phyloP scores from a whole-genome alignment of 2,797 vertebrate genomes.

The Gymnoscopelus braueri region DNA sequence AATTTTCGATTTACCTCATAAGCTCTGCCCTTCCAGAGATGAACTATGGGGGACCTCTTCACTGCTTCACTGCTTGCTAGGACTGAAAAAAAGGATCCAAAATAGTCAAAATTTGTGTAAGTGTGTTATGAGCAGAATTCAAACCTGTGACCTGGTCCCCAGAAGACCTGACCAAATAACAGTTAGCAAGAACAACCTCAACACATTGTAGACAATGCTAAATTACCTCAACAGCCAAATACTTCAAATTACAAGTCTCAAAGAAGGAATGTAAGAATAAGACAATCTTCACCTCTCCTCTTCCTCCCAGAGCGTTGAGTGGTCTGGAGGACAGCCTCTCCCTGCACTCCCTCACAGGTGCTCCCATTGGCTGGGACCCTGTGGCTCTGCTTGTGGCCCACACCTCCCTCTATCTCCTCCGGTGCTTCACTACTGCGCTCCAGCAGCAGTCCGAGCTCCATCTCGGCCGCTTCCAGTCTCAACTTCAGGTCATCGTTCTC shows the following conservation, averaged over 20 bases:
- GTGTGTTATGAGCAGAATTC: not conserved
- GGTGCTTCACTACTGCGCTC: slow-evolving; percentile 20
- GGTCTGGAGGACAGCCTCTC: slow-evolving; percentile 18
- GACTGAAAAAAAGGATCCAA: slow-evolving; percentile 26
- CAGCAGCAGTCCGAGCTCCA: slow-evolving; percentile 56
- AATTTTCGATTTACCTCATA: slow-evolving; percentile 53
- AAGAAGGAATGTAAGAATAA: not conserved
- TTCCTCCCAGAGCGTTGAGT: slow-evolving; percentile 39
- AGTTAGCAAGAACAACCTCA: too few species aligned
- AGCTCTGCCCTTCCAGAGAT: slow-evolving; percentile 65
- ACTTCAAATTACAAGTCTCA: not conserved
- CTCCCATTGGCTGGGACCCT: too few species aligned
- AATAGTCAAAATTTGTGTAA: not conserved
- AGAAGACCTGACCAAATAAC: too few species aligned
- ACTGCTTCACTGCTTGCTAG: slow-evolving; percentile 31
- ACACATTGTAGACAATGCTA: not conserved
- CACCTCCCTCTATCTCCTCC: not conserved
- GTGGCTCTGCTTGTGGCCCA: too few species aligned
- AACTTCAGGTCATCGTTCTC: slow-evolving; percentile 62
- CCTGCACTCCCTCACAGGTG: slow-evolving; percentile 13
- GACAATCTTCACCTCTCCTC: slow-evolving; percentile 48
- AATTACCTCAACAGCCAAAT: not conserved
- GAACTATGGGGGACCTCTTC: slow-evolving; percentile 64
- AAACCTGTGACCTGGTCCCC: not conserved
- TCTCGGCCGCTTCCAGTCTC: slow-evolving; percentile 61